Base-by-base conservation (phyloP, 64 coral and sea anemone genomes). In the Acropora tenuis region DNA sequence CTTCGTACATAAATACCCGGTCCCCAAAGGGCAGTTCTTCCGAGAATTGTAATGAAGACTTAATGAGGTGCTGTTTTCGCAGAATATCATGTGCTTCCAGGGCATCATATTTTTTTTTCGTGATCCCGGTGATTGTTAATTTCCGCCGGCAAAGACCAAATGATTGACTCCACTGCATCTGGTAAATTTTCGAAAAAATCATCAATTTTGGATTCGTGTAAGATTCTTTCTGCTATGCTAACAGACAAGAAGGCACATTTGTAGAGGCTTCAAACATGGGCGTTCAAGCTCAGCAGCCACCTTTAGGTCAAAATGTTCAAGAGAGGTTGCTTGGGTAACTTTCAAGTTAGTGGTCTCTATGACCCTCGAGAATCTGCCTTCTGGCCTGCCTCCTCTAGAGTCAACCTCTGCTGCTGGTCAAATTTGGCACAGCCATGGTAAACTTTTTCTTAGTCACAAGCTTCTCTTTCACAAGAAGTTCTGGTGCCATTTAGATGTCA, bases 11-110 rank as follows among this genome's bases (percentile, higher is more conserved):
- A 87, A 87, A 93, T 1, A 93, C 75, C 2, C 83, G 58, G 43
- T 85, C 48, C n/a, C 30, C 50, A 86, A 76, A 92, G 15, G 82
- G 90, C 55, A 92, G 4, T 93, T 93, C 92, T 88, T 93, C 92
- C 18, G 60, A 81, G 8, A 93, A 20, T 3, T 88, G 76, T 65
- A 74, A 93, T 19, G 48, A 43, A 60, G 13, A 49, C 55, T 47
- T 18, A 19, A 93, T 58, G 46, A 88, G 48, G 4, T 73, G 17
- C 11, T 50, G 59, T 57, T 79, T 71, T 1, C 30, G 47, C 41
- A 93, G 68, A 58, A 93, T 88, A 3, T n/a, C 41, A 82, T 93
- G 82, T 16, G 92, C 92, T 50, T 93, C 92, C 42, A 73, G 30
- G 30, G 69, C 84, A 46, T 87, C 84, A 57, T 93, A 87, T 16